Evolutionary conservation across 2,797 vertebrate species (phyloP).

Genomic region (Tauraco hartlaubi): DNA sequence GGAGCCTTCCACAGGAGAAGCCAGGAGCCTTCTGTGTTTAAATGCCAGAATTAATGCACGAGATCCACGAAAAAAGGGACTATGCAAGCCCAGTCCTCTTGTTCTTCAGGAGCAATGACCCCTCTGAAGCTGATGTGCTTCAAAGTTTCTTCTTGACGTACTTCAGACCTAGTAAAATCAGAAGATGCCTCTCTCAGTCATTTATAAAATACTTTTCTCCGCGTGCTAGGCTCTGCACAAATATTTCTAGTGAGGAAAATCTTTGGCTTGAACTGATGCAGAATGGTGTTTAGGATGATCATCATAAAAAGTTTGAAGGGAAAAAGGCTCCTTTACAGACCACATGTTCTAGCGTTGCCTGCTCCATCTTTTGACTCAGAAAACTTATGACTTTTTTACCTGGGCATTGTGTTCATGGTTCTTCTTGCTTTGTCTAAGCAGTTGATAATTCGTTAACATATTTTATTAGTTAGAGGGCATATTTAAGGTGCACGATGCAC

Average conservation of each 20-base stretch:
- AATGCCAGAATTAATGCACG: neutral
- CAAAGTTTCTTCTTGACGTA: neutral
- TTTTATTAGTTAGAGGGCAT: neutral
- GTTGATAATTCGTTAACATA: neutral
- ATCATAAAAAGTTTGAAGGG: neutral
- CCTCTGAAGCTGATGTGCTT: neutral
- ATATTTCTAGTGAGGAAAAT: neutral
- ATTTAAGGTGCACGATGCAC: neutral
- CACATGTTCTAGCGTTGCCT: neutral
- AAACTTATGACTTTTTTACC: neutral
- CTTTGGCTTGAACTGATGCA: neutral
- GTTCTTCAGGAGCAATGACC: neutral
- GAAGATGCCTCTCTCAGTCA: neutral
- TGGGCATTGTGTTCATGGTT: neutral
- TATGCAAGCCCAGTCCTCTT: neutral
- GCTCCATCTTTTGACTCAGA: neutral
- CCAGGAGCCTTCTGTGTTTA: neutral
- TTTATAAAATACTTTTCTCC: neutral
- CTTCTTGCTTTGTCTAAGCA: neutral
- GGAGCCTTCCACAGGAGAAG: neutral
- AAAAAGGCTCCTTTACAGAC: neutral
- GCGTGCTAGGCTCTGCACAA: neutral
- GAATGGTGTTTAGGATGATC: neutral
- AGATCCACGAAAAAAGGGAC: neutral
- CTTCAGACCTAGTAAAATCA: neutral